Evolutionary conservation across 2,113 vertebrate species (phyloP), one percentile per base, ranked within the genome.

Genomic region (Halcyon senegalensis): DNA sequence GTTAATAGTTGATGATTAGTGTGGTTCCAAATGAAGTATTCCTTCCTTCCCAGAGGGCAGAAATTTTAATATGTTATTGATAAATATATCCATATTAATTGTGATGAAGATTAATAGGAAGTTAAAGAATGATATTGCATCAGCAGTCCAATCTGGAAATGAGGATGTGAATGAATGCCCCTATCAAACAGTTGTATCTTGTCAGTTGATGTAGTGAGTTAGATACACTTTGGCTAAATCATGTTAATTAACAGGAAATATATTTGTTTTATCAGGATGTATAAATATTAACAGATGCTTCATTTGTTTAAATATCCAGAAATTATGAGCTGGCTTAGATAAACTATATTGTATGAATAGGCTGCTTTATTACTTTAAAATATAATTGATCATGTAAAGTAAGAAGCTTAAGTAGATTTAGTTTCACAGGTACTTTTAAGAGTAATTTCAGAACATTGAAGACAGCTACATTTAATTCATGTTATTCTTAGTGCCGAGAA

Each of bases 201-300:
- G 8, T 39, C 31, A 21, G 51, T 19, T 92, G 91, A 74, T 68
- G 64, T 2, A 73, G 77, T 27, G 18, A 90, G 58, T 87, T 89
- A 51, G 51, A 81, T 87, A 92, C 4, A 92, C 78, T 91, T 88
- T 75, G 77, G 64, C 44, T 78, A 93, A 87, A 88, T 90, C 77
- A 64, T 58, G 80, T 75, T 97, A 95, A 90, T 91, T 85, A 87
- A 93, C 75, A 95, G 87, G 90, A 82, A 80, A 79, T 41, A 14
- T 44, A 35, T 76, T 58, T 87, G 64, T 79, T 95, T 83, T 90
- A 60, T 77, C 64, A 56, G 77, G 33, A 70, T 86, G 69, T 86
- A 44, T 67, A 67, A 92, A 43, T 82, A 80, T 89, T 96, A 78
- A 83, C 94, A 94, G 89, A 73, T 82, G 67, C 35, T 67, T 43